Evolutionary conservation across 2,888 invertebrate species (phyloP), one percentile per base, ranked within the genome.

Genomic region (Sericinus montela): DNA sequence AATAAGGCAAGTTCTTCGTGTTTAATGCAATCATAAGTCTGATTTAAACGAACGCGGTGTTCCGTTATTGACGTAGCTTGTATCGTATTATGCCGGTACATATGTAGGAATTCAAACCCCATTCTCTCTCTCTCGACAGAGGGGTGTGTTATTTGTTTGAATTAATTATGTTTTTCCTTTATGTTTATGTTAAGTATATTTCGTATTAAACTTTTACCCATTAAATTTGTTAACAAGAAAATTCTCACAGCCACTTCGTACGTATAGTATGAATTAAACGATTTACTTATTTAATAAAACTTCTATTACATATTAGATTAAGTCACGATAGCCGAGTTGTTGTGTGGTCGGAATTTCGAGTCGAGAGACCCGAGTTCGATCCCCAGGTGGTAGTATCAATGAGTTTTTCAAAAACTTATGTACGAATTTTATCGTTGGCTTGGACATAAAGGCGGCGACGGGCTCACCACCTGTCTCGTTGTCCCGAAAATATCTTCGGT

Each of bases 51-150:
- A 75, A 69, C 65, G 64, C 59, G 65, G 60, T 69, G 65, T 61
- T 65, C 63, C 67, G 60, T 69, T 80, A 80, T 80, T 75, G 77
- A 76, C 74, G 75, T 73, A 69, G 71, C 71, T 72, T 75, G 72
- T 79, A 75, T 74, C 48, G 52, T 55, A 54, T 47, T 45, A 54
- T 58, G n/a, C n/a, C n/a, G n/a, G 52, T 60, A 54, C 54, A 50
- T 56, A 52, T 56, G 54, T 55, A 54, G 52, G 53, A 53, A 55
- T 52, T 51, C 56, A 52, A 53, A 59, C 59, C 55, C 57, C 60
- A 54, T 63, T 62, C 65, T 65, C 68, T 60, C 72, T 67, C 72
- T 68, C 72, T 67, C 65, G 69, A 62, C 65, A 63, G 65, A 61
- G 61, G 67, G 63, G 67, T 65, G 74, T 65, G 63, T 72, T 60